Base-by-base conservation (phyloP, 1,140 invertebrate species). In the Latrodectus geometricus region DNA sequence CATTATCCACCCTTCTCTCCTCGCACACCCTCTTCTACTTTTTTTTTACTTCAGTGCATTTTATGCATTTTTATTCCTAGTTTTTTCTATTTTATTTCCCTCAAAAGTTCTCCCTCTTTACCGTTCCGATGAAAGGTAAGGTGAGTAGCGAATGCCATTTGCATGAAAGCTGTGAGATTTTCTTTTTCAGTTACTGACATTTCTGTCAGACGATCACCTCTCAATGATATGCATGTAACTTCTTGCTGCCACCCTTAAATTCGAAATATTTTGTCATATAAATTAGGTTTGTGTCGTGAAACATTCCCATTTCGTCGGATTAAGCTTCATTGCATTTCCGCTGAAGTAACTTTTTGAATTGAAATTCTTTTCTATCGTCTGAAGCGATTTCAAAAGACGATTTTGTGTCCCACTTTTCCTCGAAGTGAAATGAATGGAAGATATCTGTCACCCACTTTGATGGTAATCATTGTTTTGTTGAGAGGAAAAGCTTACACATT, bases 261-360 rank as follows among this genome's bases (percentile, higher is more conserved):
- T 72, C 79, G 79, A 81, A 81, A 81, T 81, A 81, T 81, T 81
- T 81, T 81, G 79, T 72, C 79, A 72, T 20, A 52, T 49, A 48
- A 70, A 70, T 81, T 81, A 48, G 66, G 50, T 61, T 35, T 35
- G 54, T 11, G 17, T 61, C 17, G 54, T 8, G 17, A 61, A 61
- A 61, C 54, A 61, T 61, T 61, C 17, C 54, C 54, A 61, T 61
- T 61, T 61, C 54, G 17, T 61, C 8, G 54, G 54, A 11, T 14
- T 61, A 61, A 17, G 11, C 54, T 61, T 61, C 54, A 61, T 14
- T 61, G 54, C 11, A 61, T 11, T 61, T 61, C 11, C 11, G 54
- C 17, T 11, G 54, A 14, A 61, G 11, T 61, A 14, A 14, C 54
- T 61, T 61, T 61, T 61, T 17, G 54, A 61, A 17, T 17, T 61